phyloP scores from a whole-genome alignment of 1,140 invertebrate genomes.

The Diploscapter pachys region DNA sequence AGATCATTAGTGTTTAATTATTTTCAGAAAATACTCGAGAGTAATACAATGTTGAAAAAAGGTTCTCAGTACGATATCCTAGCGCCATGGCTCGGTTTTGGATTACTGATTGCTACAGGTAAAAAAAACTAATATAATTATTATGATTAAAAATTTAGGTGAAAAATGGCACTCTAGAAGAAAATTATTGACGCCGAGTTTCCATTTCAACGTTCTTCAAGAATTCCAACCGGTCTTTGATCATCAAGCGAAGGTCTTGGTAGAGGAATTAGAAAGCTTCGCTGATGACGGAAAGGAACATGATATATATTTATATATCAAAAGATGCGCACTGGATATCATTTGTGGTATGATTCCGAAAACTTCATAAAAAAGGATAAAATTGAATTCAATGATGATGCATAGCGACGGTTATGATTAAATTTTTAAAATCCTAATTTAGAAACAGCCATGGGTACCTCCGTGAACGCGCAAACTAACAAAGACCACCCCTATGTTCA shows the following conservation, averaged over 20 bases:
- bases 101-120: conserved; percentile 6
- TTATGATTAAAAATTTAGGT: conserved; percentile 59
- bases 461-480: conserved; percentile 55
- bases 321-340: conserved; percentile 78
- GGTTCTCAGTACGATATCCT: conserved; percentile 13
- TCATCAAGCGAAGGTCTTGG: conserved; percentile 66
- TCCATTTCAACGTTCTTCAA: conserved; percentile 77
- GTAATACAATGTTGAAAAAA: conserved; percentile 10
- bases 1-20: neutral
- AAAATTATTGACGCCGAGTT: conserved; percentile 81
- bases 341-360: conserved; percentile 66
- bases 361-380: too few species aligned
- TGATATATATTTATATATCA: conserved; percentile 73
- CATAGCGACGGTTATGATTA: neutral
- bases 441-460: conserved; percentile 74
- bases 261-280: conserved; percentile 76
- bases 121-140: too few species aligned
- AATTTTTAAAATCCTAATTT: neutral
- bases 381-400: too few species aligned
- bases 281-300: conserved; percentile 68
- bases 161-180: conserved; percentile 73
- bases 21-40: conserved; percentile 18
- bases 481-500: conserved; percentile 11
- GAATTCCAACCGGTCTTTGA: conserved; percentile 65
- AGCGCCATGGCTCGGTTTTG: conserved; percentile 1